These are phyloP conservation scores for Ophioninae sp. DNA, from an alignment of 2,888 invertebrate species.

Conservation along the genomic window DNA sequence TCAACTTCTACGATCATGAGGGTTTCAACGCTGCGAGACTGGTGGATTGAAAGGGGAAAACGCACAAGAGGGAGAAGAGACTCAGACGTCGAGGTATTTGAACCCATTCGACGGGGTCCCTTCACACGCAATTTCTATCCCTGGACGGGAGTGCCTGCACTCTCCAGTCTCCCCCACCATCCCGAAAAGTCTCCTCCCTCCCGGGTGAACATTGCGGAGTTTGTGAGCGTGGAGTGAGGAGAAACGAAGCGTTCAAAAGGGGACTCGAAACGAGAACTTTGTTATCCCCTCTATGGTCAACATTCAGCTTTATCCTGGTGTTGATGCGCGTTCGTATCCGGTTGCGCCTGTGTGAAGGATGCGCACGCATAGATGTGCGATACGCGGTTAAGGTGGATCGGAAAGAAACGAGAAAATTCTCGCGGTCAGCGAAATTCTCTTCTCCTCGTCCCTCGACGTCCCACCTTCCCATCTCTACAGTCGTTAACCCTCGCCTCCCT, in stretches of 20 bases:
- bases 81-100: constrained; percentile 71
- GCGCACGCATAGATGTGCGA: constrained; percentile 63
- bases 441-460: not conserved
- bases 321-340: not conserved
- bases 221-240: constrained; percentile 41
- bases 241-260: constrained; percentile 50
- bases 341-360: constrained; percentile 47
- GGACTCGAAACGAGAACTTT: constrained; percentile 56
- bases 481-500: constrained; percentile 46
- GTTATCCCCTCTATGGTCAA: constrained; percentile 49
- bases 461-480: not conserved
- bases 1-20: constrained; percentile 53
- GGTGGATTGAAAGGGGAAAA: constrained; percentile 30
- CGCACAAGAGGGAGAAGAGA: constrained; percentile 31
- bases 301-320: constrained; percentile 16
- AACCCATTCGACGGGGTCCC: constrained; percentile 66
- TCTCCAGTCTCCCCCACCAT: constrained; percentile 56
- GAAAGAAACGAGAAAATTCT: constrained; percentile 68
- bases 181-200: constrained; percentile 43
- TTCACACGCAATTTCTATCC: constrained; percentile 57
- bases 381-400: constrained; percentile 61
- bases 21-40: constrained; percentile 24
- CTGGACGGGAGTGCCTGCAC: constrained; percentile 36
- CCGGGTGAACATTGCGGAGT: constrained; percentile 32
- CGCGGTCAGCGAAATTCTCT: constrained; percentile 68